Evolutionary conservation across 2,888 invertebrate genomes (phyloP).

Genomic region (Clepsis dumicolana): DNA sequence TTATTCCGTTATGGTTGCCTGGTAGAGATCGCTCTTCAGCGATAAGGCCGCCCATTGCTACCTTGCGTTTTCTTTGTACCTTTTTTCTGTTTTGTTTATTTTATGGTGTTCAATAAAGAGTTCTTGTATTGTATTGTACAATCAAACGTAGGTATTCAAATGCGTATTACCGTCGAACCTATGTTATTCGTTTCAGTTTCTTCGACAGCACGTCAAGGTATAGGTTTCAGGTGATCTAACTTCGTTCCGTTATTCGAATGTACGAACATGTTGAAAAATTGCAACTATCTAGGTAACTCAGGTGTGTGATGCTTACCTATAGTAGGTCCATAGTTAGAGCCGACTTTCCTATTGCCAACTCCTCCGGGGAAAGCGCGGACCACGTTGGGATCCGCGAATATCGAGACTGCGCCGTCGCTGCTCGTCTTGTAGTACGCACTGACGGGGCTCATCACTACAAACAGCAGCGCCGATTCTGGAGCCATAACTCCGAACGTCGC

Average conservation of each 20-base stretch:
- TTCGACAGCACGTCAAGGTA: too few species aligned
- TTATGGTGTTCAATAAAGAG: too few species aligned
- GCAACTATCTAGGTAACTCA: background rate
- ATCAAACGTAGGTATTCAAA: too few species aligned
- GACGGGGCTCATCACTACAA: constrained; percentile 96
- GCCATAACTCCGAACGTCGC: constrained; percentile 96
- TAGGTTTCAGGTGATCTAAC: too few species aligned
- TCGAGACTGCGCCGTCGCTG: constrained; percentile 89
- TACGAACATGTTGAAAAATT: background rate
- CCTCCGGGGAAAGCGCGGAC: constrained; percentile 97
- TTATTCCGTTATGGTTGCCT: too few species aligned
- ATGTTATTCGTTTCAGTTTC: too few species aligned
- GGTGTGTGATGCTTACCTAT: constrained; percentile 81
- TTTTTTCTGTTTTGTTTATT: too few species aligned
- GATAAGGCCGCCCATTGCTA: too few species aligned
- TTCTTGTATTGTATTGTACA: too few species aligned
- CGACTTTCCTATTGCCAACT: constrained; percentile 97
- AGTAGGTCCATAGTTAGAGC: constrained; percentile 96
- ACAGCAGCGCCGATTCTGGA: constrained; percentile 95
- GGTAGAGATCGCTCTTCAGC: too few species aligned
- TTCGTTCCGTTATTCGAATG: background rate
- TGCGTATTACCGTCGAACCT: too few species aligned
- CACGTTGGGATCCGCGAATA: constrained; percentile 96
- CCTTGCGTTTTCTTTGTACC: too few species aligned
- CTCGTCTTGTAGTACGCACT: constrained; percentile 95